Evolutionary conservation across 2,888 invertebrate species (phyloP), one percentile per base, ranked within the genome.

Genomic region (Drosophila suboccidentalis): DNA sequence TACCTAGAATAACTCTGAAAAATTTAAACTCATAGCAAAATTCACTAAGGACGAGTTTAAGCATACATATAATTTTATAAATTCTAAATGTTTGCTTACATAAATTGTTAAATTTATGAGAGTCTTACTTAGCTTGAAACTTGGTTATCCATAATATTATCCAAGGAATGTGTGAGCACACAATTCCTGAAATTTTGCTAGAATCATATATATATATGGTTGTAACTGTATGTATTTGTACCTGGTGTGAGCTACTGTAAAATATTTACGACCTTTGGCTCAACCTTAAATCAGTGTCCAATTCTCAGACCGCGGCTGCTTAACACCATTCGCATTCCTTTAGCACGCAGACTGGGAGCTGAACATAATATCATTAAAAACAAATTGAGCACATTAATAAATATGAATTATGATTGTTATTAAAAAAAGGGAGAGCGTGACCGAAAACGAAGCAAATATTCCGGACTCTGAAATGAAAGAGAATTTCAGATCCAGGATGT

Each of bases 361-460:
- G 57, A 53, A 58, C 67, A 67, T 60, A 71, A 66, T 75, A 78
- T 82, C 80, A 78, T 83, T 85, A 85, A 83, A 78, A 74, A 76
- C 84, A 80, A 83, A 85, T 83, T 85, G 86, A 75, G 80, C 75
- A 78, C 82, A 83, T 83, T 83, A 85, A 83, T 83, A 83, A 85
- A 75, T 82, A 80, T 82, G 82, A 85, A 78, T 85, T 78, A 83
- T 82, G 85, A 78, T 83, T 75, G 78, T 80, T 80, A 80, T 80
- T 75, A 80, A 78, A 76, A 82, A 78, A 76, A 85, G 41, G 51
- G 17, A 39, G 19, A 46, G 60, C 63, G 38, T 60, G 62, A 49
- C 54, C 57, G 17, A 67, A 54, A 49, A 22, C 29, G 62, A 44
- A 64, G 34, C 51, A 39, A 29, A 51, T 57, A 60, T 34, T 22